phyloP scores from a whole-genome alignment of 2,113 vertebrate genomes.

The Neopipo cinnamomea region DNA sequence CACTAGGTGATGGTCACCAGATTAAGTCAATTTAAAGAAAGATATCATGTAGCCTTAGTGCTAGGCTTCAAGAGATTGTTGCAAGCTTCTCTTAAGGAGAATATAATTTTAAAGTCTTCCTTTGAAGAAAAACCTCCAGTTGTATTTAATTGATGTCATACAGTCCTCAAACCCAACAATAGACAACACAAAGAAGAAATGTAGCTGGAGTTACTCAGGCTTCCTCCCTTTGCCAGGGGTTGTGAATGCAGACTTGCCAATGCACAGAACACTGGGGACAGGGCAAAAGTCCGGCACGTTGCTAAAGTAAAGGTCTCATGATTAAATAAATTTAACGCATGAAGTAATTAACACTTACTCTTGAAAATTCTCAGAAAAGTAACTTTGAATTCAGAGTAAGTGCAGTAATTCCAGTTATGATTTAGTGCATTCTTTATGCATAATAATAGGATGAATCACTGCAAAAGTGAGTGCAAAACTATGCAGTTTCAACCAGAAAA shows the following conservation, averaged over 20 bases:
- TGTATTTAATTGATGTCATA: neutral
- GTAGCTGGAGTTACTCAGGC: neutral
- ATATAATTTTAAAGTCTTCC: neutral
- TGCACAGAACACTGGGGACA: rapidly evolving
- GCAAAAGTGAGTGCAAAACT: neutral
- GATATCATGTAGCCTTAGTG: neutral
- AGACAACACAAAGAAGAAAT: neutral
- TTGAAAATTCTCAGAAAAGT: neutral
- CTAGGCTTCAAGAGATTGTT: neutral
- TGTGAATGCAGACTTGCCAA: neutral
- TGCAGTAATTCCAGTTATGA: neutral
- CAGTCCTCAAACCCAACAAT: neutral
- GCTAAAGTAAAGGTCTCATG: neutral
- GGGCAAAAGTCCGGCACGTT: neutral
- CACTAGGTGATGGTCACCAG: neutral
- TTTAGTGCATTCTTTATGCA: neutral
- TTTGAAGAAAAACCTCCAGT: neutral
- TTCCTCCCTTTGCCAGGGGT: neutral
- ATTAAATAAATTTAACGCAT: neutral
- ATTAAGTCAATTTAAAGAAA: neutral
- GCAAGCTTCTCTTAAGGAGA: neutral
- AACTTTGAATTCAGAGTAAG: neutral
- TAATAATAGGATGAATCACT: neutral
- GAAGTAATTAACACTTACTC: neutral
- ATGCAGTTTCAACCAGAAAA: neutral